Conservation (phyloP, 1,140 invertebrate genomes). For the Cyrtorhinus lividipennis region DNA sequence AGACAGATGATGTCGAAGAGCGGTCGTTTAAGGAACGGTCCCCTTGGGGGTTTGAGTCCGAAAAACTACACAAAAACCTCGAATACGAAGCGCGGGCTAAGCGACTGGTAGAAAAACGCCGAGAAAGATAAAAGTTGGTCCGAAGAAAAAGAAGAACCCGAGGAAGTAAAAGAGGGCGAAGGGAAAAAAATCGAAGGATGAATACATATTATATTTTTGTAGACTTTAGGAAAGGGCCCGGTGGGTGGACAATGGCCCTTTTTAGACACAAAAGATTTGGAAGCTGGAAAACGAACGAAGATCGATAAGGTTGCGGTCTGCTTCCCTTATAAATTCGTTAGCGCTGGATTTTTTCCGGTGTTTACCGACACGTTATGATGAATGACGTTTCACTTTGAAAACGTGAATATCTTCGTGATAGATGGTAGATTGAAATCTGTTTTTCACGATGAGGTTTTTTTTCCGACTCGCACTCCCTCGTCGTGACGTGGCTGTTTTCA, state of each 20-base stretch:
- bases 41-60: background rate
- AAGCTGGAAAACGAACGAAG: background rate
- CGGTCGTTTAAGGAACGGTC: constrained; percentile 7
- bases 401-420: background rate
- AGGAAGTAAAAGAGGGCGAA: background rate
- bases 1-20: constrained; percentile 9
- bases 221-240: constrained; percentile 9
- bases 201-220: constrained; percentile 11
- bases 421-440: constrained; percentile 5
- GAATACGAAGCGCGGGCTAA: too few relatives aligned
- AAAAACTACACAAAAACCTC: background rate
- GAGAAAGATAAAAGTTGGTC: background rate
- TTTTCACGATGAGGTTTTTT: background rate
- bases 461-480: background rate
- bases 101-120: background rate
- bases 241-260: constrained; percentile 11
- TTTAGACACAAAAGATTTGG: constrained; percentile 1
- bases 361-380: constrained; percentile 11
- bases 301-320: constrained; percentile 6
- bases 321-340: constrained; percentile 3
- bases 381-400: background rate
- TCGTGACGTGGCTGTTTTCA: background rate
- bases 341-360: background rate
- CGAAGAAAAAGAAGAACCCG: background rate
- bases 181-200: background rate